phyloP scores from a whole-genome alignment of 2,113 vertebrate genomes.

The Bettongia penicillata region DNA sequence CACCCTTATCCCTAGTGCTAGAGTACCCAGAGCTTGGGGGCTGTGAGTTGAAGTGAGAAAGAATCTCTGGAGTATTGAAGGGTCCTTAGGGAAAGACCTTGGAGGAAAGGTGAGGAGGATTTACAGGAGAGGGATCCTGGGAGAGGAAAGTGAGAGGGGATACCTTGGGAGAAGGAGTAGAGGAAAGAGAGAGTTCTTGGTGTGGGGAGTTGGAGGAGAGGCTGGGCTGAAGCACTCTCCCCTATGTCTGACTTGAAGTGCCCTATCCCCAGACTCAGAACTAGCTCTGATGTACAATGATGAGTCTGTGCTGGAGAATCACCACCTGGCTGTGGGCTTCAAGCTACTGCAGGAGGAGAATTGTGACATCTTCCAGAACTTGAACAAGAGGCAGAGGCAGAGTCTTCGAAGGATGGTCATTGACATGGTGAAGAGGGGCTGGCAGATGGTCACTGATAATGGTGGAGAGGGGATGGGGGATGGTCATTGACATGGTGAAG shows the following conservation, averaged over 20 bases:
- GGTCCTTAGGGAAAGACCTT: neutral
- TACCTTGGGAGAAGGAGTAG: neutral
- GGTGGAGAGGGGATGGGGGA: neutral
- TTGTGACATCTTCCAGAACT: slow-evolving; percentile 97
- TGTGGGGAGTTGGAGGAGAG: neutral
- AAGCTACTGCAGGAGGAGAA: slow-evolving; percentile 96
- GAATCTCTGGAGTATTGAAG: neutral
- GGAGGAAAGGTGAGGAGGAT: neutral
- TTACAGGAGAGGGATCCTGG: neutral
- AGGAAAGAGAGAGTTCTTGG: neutral
- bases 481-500: rapidly evolving
- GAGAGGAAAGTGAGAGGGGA: neutral
- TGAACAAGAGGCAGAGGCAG: slow-evolving; percentile 93
- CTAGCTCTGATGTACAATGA: slow-evolving; percentile 97
- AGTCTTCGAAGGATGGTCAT: slow-evolving; percentile 95
- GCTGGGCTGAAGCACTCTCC: rapidly evolving
- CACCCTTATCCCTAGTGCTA: neutral
- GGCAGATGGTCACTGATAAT: neutral
- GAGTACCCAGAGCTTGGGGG: neutral
- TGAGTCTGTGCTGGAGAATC: slow-evolving; percentile 96
- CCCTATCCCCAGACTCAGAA: slow-evolving; percentile 89
- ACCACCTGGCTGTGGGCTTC: slow-evolving; percentile 96
- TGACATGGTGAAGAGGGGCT: slow-evolving; percentile 89
- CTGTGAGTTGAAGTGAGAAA: neutral
- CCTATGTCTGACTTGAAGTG: neutral